phyloP scores from a whole-genome alignment of 2,113 vertebrate genomes.

The Cinclus cinclus region DNA sequence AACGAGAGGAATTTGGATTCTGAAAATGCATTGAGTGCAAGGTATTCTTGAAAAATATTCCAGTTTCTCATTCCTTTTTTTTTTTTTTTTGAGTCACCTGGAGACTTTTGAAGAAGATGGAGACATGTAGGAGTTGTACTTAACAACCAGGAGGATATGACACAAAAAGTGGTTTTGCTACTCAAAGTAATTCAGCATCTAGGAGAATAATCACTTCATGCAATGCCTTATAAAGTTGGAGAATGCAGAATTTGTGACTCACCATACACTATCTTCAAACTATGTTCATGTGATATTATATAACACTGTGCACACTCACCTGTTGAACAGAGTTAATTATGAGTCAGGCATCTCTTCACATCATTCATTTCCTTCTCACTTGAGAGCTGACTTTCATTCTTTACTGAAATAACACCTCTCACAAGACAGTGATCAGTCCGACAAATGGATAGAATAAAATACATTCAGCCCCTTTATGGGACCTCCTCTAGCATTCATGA shows the following conservation, averaged over 20 bases:
- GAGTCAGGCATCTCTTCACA: not conserved
- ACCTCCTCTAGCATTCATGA: not conserved
- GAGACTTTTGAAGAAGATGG: not conserved
- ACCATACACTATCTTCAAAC: not conserved
- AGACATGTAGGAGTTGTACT: not conserved
- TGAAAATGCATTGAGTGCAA: not conserved
- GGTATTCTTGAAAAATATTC: not conserved
- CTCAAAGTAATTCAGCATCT: not conserved
- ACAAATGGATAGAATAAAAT: not conserved
- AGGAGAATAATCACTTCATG: not conserved
- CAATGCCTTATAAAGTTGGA: not conserved
- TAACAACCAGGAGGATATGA: not conserved
- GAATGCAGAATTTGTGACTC: not conserved
- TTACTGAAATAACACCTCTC: not conserved
- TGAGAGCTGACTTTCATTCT: not conserved
- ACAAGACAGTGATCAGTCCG: not conserved
- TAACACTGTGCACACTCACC: not conserved
- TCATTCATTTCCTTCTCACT: not conserved
- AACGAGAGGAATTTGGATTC: not conserved
- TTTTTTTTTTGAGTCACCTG: not conserved
- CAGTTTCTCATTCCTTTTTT: not conserved
- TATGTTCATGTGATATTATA: not conserved
- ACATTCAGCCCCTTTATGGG: not conserved
- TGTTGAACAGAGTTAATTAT: not conserved
- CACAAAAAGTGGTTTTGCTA: not conserved